These are phyloP conservation scores for Trachurus trachurus DNA, from an alignment of 2,797 vertebrate species.

Conservation along the genomic window DNA sequence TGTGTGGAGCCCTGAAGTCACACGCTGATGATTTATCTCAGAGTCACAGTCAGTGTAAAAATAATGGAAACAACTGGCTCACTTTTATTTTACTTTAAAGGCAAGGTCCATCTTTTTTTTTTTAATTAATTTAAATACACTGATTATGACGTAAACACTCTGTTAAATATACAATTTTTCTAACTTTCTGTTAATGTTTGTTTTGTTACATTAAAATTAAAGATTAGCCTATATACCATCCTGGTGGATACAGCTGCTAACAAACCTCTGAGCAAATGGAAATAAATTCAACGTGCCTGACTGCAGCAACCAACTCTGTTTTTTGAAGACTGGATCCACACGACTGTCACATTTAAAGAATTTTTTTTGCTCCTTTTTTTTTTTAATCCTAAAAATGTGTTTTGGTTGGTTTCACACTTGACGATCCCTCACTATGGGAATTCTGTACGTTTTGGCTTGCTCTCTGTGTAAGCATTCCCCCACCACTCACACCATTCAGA, in stretches of 20 bases:
- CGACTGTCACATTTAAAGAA: background rate
- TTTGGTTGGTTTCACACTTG: constrained; percentile 5
- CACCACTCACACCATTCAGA: background rate
- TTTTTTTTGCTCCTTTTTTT: no score
- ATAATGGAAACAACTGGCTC: no score
- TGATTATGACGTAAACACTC: background rate
- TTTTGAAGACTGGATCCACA: background rate
- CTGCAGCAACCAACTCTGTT: background rate
- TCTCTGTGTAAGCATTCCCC: constrained; percentile 14
- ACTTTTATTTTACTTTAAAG: no score
- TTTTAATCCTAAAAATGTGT: background rate
- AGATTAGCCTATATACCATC: background rate
- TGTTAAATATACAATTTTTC: background rate
- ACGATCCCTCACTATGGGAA: constrained; percentile 1
- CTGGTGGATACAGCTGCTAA: background rate
- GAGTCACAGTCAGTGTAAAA: no score
- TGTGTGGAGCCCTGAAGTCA: no score
- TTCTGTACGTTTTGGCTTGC: constrained; percentile 45
- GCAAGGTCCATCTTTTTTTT: no score
- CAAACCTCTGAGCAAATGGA: background rate
- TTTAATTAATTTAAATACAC: background rate
- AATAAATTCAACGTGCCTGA: background rate
- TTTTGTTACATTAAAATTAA: background rate
- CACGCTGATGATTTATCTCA: no score
- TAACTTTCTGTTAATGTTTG: background rate